Base-by-base conservation (phyloP, 2,888 invertebrate genomes). In the Lasioglossum calceatum region DNA sequence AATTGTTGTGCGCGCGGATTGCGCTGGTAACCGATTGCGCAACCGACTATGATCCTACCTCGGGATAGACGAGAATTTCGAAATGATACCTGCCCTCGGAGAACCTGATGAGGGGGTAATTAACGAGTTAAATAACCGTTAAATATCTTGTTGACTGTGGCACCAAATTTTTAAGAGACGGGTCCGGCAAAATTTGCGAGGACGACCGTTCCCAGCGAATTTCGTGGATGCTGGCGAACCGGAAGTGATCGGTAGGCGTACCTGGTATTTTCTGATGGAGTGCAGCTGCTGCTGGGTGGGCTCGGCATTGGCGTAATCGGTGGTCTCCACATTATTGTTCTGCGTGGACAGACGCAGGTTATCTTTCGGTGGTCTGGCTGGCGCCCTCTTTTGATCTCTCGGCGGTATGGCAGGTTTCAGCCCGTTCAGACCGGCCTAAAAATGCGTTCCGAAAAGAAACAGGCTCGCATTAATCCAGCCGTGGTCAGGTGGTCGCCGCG, bases 241-340 rank as follows among this genome's bases (percentile, higher is more conserved):
- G 67, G 32, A 32, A 32, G 36, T 23, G 42, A 42, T 23, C 70
- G 70, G 12, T 64, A 39, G 47, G 47, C 77, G 87, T 92, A 98
- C 98, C 97, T 98, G 98, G 95, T 98, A 99, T 95, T 98, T 98
- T 94, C 97, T 97, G 95, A 99, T 98, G 95, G 98, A 98, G 94
- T 98, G 98, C 95, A 98, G 96, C 95, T 99, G 98, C 93, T 99
- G 98, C 94, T 97, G 97, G 87, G 98, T 98, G 91, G 98, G 98
- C 79, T 96, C 95, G 96, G 96, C 77, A 95, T 95, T 87, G 95
- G 96, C 81, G 96, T 96, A 80, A 95, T 95, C 74, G 94, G 94
- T 74, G 95, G 91, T 93, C 80, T 93, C 92, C 91, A 95, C 96
- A 90, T 96, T 96, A 91, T 96, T 96, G 93, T 96, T 96, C 95